Base-by-base conservation (phyloP, 2,113 vertebrate genomes). In the Scomber japonicus region DNA sequence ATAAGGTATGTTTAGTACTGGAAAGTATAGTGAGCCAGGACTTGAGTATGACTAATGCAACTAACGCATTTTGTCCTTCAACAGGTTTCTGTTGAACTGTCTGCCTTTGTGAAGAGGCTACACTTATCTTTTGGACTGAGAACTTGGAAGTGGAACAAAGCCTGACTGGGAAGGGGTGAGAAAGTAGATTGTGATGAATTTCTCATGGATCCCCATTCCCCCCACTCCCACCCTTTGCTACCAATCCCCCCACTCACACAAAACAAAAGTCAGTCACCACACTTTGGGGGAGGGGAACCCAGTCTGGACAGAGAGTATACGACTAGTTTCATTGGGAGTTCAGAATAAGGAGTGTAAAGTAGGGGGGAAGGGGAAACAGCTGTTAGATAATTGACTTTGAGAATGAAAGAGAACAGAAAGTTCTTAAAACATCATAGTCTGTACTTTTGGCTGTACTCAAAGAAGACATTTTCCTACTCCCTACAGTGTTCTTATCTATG, bases 211-310 rank as follows among this genome's bases (percentile, higher is more conserved):
- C 66, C 83, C 87, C 69, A 45, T 85, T 83, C 86, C 78, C 75
- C 74, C 65, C 44, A 49, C 87, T 78, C 88, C 87, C 89, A 89
- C 92, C 86, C 88, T 90, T 90, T 91, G 69, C 82, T 61, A 86
- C 85, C 85, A 40, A 55, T 69, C 68, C 89, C 89, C 82, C 69
- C 71, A 83, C 91, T 85, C 88, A 64, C 74, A 89, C 92, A 90
- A 90, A 93, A 93, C 93, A 93, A 94, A 93, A 93, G 92, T 94
- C 91, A 93, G 91, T 78, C 91, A 71, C 90, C 87, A 91, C 88
- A 81, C 84, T 87, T 78, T 88, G 87, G 94, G 94, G 94, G 93
- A 93, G 92, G 93, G 94, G 93, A 90, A 60, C 79, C 71, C 80
- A 85, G 87, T 91, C 91, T 93, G 88, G 92, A 87, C 84, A 56